Evolutionary conservation across 2,797 vertebrate genomes (phyloP).

Genomic region (Neostethus bicornis): DNA sequence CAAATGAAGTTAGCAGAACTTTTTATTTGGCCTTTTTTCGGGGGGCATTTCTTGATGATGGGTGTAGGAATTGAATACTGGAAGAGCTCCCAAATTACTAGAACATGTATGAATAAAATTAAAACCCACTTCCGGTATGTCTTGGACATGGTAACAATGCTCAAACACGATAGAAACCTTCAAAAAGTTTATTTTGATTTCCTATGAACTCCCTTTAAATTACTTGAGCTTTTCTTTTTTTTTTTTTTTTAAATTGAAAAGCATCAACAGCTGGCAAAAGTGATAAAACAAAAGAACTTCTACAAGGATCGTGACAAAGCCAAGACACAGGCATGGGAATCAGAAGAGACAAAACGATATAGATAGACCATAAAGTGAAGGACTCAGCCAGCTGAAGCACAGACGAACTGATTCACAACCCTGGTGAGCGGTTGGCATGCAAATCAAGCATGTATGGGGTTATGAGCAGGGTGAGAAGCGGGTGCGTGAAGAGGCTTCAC

Average conservation of each 20-base stretch:
- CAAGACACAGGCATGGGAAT: constrained; percentile 32
- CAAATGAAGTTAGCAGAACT: too few relatives aligned
- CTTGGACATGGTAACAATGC: too few relatives aligned
- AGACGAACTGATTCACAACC: constrained; percentile 74
- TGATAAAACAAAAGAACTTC: constrained; percentile 37
- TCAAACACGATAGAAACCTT: too few relatives aligned
- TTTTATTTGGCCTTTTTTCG: too few relatives aligned
- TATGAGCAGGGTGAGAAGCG: constrained; percentile 59
- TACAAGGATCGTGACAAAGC: constrained; percentile 28
- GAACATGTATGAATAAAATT: too few relatives aligned
- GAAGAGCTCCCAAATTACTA: too few relatives aligned
- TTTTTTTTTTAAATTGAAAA: constrained; percentile 43
- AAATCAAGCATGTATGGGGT: constrained; percentile 76
- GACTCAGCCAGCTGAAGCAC: constrained; percentile 54
- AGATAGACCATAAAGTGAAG: constrained; percentile 45
- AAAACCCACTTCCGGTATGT: too few relatives aligned
- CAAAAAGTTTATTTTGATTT: too few relatives aligned
- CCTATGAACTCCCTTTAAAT: too few relatives aligned
- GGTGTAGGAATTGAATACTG: too few relatives aligned
- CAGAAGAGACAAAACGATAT: constrained; percentile 27
- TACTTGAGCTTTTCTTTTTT: too few relatives aligned
- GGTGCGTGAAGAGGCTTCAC: constrained; percentile 66
- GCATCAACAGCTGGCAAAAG: constrained; percentile 68
- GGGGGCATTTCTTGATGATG: too few relatives aligned
- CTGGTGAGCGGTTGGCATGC: constrained; percentile 71